Conservation (phyloP, 2,888 invertebrate genomes). For the Bellardia pandia region DNA sequence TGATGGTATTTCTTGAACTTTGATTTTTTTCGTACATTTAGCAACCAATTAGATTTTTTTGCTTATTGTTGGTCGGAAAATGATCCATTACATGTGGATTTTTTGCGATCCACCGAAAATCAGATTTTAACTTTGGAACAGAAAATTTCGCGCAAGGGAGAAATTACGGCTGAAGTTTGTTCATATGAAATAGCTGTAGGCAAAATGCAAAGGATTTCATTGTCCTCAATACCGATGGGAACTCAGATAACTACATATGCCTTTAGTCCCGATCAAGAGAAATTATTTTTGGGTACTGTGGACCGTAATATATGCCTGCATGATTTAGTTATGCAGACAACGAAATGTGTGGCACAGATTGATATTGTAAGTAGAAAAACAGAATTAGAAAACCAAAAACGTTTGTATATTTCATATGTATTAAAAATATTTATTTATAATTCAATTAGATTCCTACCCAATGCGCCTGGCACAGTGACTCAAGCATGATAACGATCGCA, state of each 20-base stretch:
- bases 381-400: too few species aligned
- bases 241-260: constrained; percentile 88
- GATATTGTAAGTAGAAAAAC: constrained; percentile 88
- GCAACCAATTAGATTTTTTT: constrained; percentile 89
- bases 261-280: constrained; percentile 89
- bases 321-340: constrained; percentile 90
- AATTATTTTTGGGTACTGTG: constrained; percentile 92
- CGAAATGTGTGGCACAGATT: constrained; percentile 89
- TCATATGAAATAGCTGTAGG: constrained; percentile 85
- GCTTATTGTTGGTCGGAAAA: constrained; percentile 94
- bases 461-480: constrained; percentile 90
- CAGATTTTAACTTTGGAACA: constrained; percentile 92
- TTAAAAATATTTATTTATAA: neutral
- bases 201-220: constrained; percentile 87
- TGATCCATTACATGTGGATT: constrained; percentile 92
- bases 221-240: constrained; percentile 89
- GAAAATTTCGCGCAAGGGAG: constrained; percentile 89
- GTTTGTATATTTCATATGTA: too few species aligned
- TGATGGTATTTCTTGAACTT: constrained; percentile 58
- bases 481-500: constrained; percentile 88
- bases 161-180: constrained; percentile 89
- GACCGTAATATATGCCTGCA: constrained; percentile 93
- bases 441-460: constrained; percentile 87
- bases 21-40: constrained; percentile 79
- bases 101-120: constrained; percentile 89